phyloP scores from a whole-genome alignment of 2,113 vertebrate genomes.

The Emydocephalus ijimae region DNA sequence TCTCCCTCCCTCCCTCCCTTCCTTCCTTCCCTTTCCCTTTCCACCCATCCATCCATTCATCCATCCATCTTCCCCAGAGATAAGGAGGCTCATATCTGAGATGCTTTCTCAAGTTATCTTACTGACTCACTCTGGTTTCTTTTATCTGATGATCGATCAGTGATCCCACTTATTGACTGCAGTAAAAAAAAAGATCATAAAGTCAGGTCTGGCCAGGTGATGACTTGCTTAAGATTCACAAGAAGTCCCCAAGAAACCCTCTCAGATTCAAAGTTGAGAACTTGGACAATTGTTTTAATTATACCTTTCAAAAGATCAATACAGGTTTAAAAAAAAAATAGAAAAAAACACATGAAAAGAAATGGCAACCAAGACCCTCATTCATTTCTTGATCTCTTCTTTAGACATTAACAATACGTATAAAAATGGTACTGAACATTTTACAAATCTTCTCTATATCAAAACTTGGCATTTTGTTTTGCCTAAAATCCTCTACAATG shows the following conservation, averaged over 20 bases:
- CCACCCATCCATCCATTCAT: background rate
- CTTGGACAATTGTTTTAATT: background rate
- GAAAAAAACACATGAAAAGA: background rate
- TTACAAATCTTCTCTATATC: background rate
- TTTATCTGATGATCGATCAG: background rate
- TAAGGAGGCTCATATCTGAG: background rate
- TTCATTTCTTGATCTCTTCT: background rate
- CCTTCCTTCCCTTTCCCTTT: no score
- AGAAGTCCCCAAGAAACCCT: background rate
- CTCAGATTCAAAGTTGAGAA: background rate
- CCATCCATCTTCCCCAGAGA: background rate
- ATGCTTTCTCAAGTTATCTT: background rate
- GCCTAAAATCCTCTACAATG: background rate
- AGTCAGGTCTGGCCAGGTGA: background rate
- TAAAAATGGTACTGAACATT: background rate
- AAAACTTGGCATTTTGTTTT: background rate
- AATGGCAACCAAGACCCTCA: background rate
- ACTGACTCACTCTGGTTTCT: background rate
- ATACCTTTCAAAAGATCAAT: background rate
- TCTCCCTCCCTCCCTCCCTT: no score
- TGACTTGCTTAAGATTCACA: background rate
- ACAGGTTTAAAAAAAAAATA: background rate
- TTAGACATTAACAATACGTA: constrained; percentile 3
- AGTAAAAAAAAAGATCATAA: background rate
- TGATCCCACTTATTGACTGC: background rate